Conservation (phyloP, 2,113 vertebrate species). For the Rhineura floridana region DNA sequence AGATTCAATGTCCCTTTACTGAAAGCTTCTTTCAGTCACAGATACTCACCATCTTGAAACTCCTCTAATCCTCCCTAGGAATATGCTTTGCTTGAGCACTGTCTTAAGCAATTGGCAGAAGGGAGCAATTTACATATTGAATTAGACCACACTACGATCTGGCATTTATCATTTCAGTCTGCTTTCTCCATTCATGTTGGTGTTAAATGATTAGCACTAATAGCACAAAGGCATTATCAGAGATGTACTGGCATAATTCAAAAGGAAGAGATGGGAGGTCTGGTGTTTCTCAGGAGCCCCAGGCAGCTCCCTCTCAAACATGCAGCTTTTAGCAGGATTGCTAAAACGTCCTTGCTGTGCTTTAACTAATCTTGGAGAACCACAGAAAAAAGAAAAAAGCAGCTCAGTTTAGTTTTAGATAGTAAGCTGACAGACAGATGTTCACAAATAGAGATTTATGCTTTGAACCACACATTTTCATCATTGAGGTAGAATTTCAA, state of each 20-base stretch:
- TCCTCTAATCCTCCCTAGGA: not conserved
- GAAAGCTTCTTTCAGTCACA: slow-evolving; percentile 3
- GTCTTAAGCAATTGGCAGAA: not conserved
- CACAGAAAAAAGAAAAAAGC: not conserved
- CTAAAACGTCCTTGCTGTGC: not conserved
- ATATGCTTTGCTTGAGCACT: not conserved
- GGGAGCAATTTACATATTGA: rapidly evolving
- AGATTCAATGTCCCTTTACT: not conserved
- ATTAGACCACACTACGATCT: not conserved
- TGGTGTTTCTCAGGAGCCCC: not conserved
- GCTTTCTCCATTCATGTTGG: not conserved
- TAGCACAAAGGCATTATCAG: not conserved
- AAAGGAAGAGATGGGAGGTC: slow-evolving; percentile 10
- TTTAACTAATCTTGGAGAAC: not conserved
- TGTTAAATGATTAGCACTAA: not conserved
- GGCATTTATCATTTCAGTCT: not conserved
- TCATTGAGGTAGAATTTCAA: not conserved
- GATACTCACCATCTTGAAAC: not conserved
- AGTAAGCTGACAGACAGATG: not conserved
- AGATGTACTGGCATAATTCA: not conserved
- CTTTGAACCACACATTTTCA: not conserved
- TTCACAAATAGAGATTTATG: not conserved
- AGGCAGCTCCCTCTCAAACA: not conserved
- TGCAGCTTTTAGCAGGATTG: not conserved
- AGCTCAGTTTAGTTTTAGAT: not conserved